Base-by-base conservation (phyloP, 2,797 vertebrate species). In the Gobionotothen gibberifrons region DNA sequence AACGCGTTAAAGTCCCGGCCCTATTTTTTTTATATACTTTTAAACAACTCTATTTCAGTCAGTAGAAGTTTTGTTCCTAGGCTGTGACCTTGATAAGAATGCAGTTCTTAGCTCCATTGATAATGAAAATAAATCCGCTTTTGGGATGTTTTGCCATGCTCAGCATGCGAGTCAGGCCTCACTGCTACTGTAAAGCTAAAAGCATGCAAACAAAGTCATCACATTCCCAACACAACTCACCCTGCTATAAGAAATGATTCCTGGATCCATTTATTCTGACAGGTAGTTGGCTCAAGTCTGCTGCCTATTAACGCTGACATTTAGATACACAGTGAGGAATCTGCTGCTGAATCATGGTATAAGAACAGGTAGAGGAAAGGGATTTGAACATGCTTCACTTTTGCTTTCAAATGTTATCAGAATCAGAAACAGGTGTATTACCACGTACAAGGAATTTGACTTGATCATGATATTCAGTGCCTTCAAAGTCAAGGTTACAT, bases 181-280 rank as follows among this genome's bases (percentile, higher is more conserved):
- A n/a, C 47, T 66, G 67, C 67, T 19, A 4, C n/a, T 78, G 65
- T 48, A 32, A 79, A 48, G 65, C 29, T 53, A 5, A 16, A 84
- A 73, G 48, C 48, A 80, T 67, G 80, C 46, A 74, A 85, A 80
- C 61, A 82, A 60, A 69, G 19, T 8, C 36, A 36, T 19, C 42
- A 48, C 1, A 19, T 51, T 44, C 26, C 42, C 22, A 69, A 58
- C 16, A n/a, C 0, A 63, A 14, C 11, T 17, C 16, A 17, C 14
- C 0, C n/a, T n/a, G 10, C 1, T 22, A 9, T 8, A 39, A 36
- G 40, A 60, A 15, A 19, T 6, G 7, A 17, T 32, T 36, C 21
- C 52, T 10, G 32, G 40, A 14, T 43, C 4, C 36, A 2, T 36
- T 54, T 59, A 16, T 51, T n/a, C 5, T 36, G 54, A 39, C 54